A percentile compares a stretch with the other conserved stretches of the same genome.
Conservation (phyloP, 2,888 invertebrate species). For the Eristalinus aeneus region DNA sequence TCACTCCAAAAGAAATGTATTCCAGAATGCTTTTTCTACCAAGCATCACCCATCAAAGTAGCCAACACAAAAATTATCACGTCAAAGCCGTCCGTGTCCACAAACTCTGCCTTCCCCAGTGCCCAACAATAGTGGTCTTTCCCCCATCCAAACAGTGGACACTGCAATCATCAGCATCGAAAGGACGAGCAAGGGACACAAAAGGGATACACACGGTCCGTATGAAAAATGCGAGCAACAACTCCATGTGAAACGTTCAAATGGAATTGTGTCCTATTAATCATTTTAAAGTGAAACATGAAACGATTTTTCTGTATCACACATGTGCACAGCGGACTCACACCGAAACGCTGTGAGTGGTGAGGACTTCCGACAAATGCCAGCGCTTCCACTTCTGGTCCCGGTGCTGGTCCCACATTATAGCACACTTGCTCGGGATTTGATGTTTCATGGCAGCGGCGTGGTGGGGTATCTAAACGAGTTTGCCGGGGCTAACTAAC, state of each 20-base stretch:
- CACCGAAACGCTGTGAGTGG: background rate
- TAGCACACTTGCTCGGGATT: conserved; percentile 31
- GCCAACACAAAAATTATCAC: conserved; percentile 18
- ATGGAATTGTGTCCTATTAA: conserved; percentile 53
- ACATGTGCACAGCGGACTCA: conserved; percentile 35
- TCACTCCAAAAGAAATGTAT: background rate
- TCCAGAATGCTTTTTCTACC: background rate
- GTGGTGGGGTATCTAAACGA: conserved; percentile 35
- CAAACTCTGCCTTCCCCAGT: background rate
- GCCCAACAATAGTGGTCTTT: background rate
- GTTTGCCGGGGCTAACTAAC: conserved; percentile 24
- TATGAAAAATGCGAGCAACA: conserved; percentile 55
- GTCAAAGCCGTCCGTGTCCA: background rate
- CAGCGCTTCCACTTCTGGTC: background rate
- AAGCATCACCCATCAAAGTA: conserved; percentile 13
- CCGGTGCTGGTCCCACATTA: background rate
- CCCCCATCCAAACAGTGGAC: background rate
- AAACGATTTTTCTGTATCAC: conserved; percentile 60
- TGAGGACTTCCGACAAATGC: background rate
- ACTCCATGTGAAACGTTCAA: conserved; percentile 54
- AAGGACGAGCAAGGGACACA: background rate
- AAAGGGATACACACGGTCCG: conserved; percentile 23
- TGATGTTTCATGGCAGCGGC: conserved; percentile 34
- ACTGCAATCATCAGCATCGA: conserved; percentile 32
- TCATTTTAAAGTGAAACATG: conserved; percentile 64